Evolutionary conservation across 1,140 invertebrate species (phyloP).

Genomic region (Drosophila pectinifera): DNA sequence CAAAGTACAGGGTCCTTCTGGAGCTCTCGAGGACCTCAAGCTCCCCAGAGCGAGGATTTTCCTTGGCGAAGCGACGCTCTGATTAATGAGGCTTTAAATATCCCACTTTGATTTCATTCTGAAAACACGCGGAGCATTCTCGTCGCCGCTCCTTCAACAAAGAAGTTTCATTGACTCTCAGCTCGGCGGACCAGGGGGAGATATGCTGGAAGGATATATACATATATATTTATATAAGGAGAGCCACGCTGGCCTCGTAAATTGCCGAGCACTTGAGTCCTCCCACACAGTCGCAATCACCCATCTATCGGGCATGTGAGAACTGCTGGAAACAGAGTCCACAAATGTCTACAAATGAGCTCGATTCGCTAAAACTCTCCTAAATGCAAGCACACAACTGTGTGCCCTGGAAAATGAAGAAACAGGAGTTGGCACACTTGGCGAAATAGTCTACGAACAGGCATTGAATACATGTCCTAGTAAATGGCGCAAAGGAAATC

Average conservation of each 20-base stretch:
- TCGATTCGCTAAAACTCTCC: slow-evolving; percentile 37
- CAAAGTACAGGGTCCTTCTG: slow-evolving; percentile 29
- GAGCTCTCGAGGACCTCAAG: slow-evolving; percentile 27
- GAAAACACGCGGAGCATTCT: slow-evolving; percentile 66
- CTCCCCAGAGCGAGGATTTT: slow-evolving; percentile 27
- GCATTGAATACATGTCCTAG: background rate
- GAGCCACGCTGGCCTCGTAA: slow-evolving; percentile 51
- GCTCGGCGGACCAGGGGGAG: slow-evolving; percentile 38
- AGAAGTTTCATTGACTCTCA: slow-evolving; percentile 83
- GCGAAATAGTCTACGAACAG: slow-evolving; percentile 1
- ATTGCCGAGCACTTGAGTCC: slow-evolving; percentile 43
- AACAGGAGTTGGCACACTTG: slow-evolving; percentile 44
- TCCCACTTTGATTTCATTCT: slow-evolving; percentile 84
- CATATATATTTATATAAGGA: slow-evolving; percentile 8
- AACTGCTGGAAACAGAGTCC: slow-evolving; percentile 64
- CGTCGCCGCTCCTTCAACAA: slow-evolving; percentile 52
- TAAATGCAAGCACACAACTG: slow-evolving; percentile 13
- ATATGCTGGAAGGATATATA: slow-evolving; percentile 4
- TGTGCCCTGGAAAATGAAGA: slow-evolving; percentile 66
- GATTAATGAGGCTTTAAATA: slow-evolving; percentile 85
- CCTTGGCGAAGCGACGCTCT: slow-evolving; percentile 49
- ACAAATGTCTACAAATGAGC: slow-evolving; percentile 61
- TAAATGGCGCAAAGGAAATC: background rate
- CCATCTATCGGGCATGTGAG: slow-evolving; percentile 38
- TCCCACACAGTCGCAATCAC: slow-evolving; percentile 44